Conservation (phyloP, 2,113 vertebrate genomes). For the Takifugu flavidus region DNA sequence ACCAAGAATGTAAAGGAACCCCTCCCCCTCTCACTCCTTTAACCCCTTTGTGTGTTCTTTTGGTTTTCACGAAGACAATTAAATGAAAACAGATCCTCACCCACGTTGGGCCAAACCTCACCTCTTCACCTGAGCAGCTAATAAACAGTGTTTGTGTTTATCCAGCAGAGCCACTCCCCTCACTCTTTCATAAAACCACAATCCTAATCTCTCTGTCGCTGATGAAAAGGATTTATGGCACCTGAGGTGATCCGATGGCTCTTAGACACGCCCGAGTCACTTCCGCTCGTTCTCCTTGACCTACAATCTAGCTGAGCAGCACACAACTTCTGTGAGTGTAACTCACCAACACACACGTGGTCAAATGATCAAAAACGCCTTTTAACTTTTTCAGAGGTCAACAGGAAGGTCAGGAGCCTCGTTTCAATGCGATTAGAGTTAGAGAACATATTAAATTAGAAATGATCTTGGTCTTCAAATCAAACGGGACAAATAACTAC, state of each 20-base stretch:
- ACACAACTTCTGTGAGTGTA: neutral
- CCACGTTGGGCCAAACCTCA: neutral
- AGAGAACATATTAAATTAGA: too few species aligned
- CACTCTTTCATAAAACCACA: constrained; percentile 28
- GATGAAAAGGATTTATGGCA: constrained; percentile 44
- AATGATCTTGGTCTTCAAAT: too few species aligned
- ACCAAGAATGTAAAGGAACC: too few species aligned
- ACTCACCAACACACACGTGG: neutral
- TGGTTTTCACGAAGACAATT: neutral
- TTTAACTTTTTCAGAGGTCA: too few species aligned
- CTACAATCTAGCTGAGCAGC: constrained; percentile 14
- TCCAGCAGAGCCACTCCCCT: constrained; percentile 15
- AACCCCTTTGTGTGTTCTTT: neutral
- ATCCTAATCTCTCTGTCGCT: constrained; percentile 26
- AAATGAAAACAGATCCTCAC: too few species aligned
- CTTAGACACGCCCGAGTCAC: constrained; percentile 20
- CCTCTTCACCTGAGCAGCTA: neutral
- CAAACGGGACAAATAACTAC: too few species aligned
- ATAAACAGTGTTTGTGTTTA: neutral
- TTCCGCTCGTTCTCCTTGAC: constrained; percentile 39
- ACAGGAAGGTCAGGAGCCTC: too few species aligned
- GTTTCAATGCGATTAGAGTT: too few species aligned
- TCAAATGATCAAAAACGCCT: neutral
- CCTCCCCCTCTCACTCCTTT: neutral
- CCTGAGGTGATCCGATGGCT: constrained; percentile 4